Evolutionary conservation across 2,888 invertebrate genomes (phyloP).

Genomic region (Tenthredo amoena): DNA sequence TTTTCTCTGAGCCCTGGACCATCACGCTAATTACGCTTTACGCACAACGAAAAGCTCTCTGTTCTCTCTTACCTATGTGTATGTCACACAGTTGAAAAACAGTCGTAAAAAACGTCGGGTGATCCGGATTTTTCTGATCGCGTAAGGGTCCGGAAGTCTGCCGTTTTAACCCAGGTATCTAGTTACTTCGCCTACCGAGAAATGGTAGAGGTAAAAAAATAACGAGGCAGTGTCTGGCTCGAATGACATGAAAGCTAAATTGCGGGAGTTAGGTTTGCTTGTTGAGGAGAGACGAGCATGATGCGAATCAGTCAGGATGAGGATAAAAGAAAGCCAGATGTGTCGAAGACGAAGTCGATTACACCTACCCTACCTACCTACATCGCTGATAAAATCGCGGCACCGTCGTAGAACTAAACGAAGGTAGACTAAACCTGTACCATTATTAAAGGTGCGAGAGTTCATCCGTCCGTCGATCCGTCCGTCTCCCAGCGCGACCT

Average conservation of each 20-base stretch:
- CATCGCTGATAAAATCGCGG: slow-evolving; percentile 16
- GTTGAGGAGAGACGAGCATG: neutral
- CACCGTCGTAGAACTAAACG: neutral
- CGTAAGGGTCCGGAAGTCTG: slow-evolving; percentile 32
- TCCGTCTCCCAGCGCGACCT: neutral
- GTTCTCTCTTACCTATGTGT: neutral
- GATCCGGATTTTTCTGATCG: slow-evolving; percentile 15
- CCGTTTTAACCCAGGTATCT: slow-evolving; percentile 4
- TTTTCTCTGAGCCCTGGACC: neutral
- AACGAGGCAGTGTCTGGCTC: neutral
- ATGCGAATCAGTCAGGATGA: neutral
- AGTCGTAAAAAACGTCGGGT: neutral
- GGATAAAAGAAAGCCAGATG: neutral
- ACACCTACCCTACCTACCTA: neutral
- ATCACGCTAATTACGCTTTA: neutral
- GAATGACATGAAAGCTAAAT: neutral
- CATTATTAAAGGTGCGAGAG: slow-evolving; percentile 40
- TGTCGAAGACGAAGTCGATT: slow-evolving; percentile 12
- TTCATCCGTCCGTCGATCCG: slow-evolving; percentile 21
- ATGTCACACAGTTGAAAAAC: neutral
- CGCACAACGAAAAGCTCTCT: neutral
- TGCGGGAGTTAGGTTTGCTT: neutral
- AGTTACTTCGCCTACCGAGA: neutral
- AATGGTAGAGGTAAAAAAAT: neutral
- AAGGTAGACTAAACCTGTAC: neutral